Evolutionary conservation across 2,888 invertebrate genomes (phyloP), one percentile per base, ranked within the genome.

Genomic region (Adelphocoris suturalis): DNA sequence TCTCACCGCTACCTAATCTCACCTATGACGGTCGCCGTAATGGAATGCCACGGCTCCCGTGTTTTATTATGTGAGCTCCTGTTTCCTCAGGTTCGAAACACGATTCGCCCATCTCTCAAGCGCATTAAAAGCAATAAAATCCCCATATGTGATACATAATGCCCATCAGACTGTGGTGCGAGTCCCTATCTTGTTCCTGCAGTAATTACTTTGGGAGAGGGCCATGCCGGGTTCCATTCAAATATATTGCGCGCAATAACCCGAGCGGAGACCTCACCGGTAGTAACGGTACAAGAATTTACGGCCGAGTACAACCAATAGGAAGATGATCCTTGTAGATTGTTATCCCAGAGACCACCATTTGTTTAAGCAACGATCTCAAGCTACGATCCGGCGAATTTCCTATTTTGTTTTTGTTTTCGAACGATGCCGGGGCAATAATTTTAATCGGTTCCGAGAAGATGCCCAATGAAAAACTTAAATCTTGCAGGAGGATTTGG

Each of bases 91-190:
- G 0, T 23, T 23, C 23, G 13, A 68, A 23, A 68, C 68, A 68
- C 68, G 23, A 23, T 68, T 68, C 19, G 23, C 68, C 68, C 19
- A 23, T 68, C 27, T 68, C 11, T 23, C 3, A 12, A 23, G 68
- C 5, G 68, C 68, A 68, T 68, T 68, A 68, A 68, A 68, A 68
- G 68, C 68, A 68, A 68, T 68, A 68, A 68, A 68, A 68, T 68
- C 23, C 52, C 27, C 52, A 5, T 68, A 68, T 23, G 23, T 68
- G 68, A 68, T 68, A 68, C 23, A 23, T 68, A 23, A 61, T 61
- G 19, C 68, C 23, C 23, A 61, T 1, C 61, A 19, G 61, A 19
- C 61, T n/a, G 19, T 16, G 16, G 68, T 23, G 13, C 68, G 23
- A 23, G 68, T 68, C 23, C 68, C 68, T 27, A 68, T 68, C 68